A percentile compares a stretch with the other conserved stretches of the same genome.
These are phyloP conservation scores for Pristionchus fissidentatus DNA, from an alignment of 2,888 invertebrate species.

Conservation along the genomic window DNA sequence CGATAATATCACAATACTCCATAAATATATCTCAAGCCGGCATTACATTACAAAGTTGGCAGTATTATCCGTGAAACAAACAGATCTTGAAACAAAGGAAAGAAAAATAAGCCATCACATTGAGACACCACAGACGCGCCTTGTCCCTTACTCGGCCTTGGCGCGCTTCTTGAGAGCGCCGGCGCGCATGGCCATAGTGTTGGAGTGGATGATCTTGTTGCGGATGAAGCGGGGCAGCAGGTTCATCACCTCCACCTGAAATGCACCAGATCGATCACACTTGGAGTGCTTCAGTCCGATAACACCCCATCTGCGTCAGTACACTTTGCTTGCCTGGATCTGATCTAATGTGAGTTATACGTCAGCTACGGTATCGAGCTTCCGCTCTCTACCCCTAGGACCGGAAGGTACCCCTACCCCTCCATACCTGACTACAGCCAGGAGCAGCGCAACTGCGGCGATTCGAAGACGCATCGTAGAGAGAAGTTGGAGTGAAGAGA, in stretches of 20 bases:
- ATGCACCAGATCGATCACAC: neutral
- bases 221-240: conserved; percentile 31
- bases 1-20: too few species aligned
- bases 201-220: neutral
- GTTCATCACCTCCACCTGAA: conserved; percentile 33
- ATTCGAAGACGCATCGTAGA: conserved; percentile 46
- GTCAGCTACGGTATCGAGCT: too few species aligned
- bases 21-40: conserved; percentile 32
- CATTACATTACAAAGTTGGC: conserved; percentile 29
- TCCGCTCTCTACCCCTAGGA: too few species aligned
- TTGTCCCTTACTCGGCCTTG: conserved; percentile 20
- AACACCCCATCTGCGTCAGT: neutral
- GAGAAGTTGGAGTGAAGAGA: conserved; percentile 40
- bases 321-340: conserved; percentile 56
- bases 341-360: conserved; percentile 67
- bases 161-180: conserved; percentile 40
- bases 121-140: neutral
- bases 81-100: neutral
- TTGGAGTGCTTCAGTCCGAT: neutral
- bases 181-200: conserved; percentile 35
- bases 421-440: conserved; percentile 66
- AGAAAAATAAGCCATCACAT: neutral
- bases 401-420: too few species aligned
- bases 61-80: neutral
- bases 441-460: conserved; percentile 59